These are phyloP conservation scores for Diorhabda sublineata DNA, from an alignment of 1,140 invertebrate species.

Conservation along the genomic window DNA sequence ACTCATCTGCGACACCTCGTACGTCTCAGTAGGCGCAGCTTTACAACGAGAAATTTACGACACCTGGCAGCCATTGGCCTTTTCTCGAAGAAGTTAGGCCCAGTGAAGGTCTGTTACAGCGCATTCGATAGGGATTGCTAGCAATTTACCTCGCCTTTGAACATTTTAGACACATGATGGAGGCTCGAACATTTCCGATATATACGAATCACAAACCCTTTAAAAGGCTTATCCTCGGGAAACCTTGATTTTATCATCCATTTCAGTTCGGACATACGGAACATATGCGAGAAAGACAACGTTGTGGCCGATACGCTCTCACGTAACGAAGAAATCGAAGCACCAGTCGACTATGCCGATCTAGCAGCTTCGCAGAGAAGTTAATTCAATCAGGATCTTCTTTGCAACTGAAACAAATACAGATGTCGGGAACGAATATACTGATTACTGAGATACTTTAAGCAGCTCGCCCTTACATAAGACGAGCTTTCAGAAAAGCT, in stretches of 20 bases:
- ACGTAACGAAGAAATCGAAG: constrained; percentile 34
- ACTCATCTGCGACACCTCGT: constrained; percentile 37
- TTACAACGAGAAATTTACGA: constrained; percentile 36
- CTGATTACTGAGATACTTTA: no score
- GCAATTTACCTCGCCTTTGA: no score
- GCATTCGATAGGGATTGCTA: no score
- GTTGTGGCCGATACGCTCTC: constrained; percentile 38
- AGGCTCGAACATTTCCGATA: constrained; percentile 36
- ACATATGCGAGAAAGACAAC: constrained; percentile 41
- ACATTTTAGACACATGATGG: no score
- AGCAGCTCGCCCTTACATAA: no score
- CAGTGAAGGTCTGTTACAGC: constrained; percentile 24
- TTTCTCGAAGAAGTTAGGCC: constrained; percentile 44
- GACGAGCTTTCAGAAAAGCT: no score
- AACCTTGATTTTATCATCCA: constrained; percentile 43
- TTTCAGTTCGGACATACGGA: constrained; percentile 42
- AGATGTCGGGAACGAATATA: no score
- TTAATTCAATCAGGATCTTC: no score
- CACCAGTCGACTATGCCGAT: constrained; percentile 22
- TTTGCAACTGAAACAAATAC: no score
- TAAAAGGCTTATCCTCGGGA: constrained; percentile 28
- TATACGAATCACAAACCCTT: constrained; percentile 29
- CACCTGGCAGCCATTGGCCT: constrained; percentile 44
- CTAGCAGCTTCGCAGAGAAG: constrained; percentile 12
- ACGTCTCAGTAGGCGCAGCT: constrained; percentile 33